A percentile compares a stretch with the other conserved stretches of the same genome.
Evolutionary conservation across 2,888 invertebrate genomes (phyloP).

Genomic region (Chrysina gloriosa): DNA sequence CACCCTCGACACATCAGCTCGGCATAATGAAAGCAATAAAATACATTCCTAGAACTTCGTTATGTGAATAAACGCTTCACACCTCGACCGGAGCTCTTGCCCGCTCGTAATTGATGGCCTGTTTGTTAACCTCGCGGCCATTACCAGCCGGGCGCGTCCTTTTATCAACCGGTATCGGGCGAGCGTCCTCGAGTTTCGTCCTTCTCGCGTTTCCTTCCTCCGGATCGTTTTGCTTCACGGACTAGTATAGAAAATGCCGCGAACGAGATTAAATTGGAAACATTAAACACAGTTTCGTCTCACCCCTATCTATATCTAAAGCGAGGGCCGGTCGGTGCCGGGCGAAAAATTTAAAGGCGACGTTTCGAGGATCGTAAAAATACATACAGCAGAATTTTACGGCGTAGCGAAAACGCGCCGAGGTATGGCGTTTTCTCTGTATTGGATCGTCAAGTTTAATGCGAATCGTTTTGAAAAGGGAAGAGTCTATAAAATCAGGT

Average conservation of each 20-base stretch:
- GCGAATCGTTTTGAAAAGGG: no score
- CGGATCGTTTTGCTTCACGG: not conserved
- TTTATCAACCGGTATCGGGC: not conserved
- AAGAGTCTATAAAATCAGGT: no score
- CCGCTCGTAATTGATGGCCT: not conserved
- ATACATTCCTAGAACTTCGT: constrained; percentile 3
- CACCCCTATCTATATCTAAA: not conserved
- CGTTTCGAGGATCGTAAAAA: not conserved
- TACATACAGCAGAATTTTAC: not conserved
- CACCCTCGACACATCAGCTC: not conserved
- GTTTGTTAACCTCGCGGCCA: not conserved
- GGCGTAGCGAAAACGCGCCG: no score
- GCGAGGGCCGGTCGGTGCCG: not conserved
- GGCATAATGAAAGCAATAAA: not conserved
- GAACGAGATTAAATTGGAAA: not conserved
- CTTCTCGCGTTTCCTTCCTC: not conserved
- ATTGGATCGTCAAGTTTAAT: no score
- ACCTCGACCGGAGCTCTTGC: not conserved
- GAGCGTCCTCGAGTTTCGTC: not conserved
- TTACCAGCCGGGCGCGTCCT: not conserved
- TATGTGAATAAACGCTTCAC: not conserved
- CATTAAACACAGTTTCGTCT: not conserved
- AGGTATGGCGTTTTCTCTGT: no score
- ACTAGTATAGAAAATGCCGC: not conserved
- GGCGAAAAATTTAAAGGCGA: not conserved